Conservation (phyloP, 2,113 vertebrate genomes). For the Trichomycterus rosablanca region DNA sequence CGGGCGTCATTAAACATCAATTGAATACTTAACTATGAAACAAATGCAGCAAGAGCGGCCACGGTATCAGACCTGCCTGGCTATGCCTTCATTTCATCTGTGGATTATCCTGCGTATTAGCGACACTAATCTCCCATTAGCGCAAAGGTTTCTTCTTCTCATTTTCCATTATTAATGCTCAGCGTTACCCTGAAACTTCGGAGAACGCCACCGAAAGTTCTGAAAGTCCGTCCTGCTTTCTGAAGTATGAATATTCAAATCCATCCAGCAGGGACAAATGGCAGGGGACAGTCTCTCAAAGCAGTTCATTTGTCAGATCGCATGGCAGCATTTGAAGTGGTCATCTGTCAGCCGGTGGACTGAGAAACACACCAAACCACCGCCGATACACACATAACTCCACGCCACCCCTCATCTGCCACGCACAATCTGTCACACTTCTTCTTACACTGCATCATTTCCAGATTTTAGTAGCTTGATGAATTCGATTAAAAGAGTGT, state of each 20-base stretch:
- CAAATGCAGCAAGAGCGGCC: too few relatives aligned
- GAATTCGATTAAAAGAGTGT: neutral
- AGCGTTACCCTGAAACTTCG: constrained; percentile 9
- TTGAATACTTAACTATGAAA: constrained; percentile 18
- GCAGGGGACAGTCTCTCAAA: constrained; percentile 36
- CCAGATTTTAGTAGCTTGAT: neutral
- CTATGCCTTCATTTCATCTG: neutral
- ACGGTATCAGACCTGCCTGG: neutral
- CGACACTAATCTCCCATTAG: neutral
- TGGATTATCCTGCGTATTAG: too few relatives aligned
- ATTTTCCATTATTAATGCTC: constrained; percentile 15
- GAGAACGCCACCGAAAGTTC: neutral
- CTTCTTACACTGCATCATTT: neutral
- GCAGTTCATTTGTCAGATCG: constrained; percentile 36
- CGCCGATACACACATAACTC: constrained; percentile 28
- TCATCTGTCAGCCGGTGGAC: constrained; percentile 42
- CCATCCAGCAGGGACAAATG: constrained; percentile 36
- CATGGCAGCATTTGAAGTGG: constrained; percentile 38
- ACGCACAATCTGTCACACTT: constrained; percentile 39
- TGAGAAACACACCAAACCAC: constrained; percentile 20
- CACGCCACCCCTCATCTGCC: neutral
- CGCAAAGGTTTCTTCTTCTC: neutral
- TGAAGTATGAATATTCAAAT: constrained; percentile 55
- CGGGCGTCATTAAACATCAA: neutral
- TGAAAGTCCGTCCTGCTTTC: constrained; percentile 3